A percentile compares a stretch with the other conserved stretches of the same genome.
phyloP scores from a whole-genome alignment of 2,797 vertebrate species.

The Hybognathus amarus region DNA sequence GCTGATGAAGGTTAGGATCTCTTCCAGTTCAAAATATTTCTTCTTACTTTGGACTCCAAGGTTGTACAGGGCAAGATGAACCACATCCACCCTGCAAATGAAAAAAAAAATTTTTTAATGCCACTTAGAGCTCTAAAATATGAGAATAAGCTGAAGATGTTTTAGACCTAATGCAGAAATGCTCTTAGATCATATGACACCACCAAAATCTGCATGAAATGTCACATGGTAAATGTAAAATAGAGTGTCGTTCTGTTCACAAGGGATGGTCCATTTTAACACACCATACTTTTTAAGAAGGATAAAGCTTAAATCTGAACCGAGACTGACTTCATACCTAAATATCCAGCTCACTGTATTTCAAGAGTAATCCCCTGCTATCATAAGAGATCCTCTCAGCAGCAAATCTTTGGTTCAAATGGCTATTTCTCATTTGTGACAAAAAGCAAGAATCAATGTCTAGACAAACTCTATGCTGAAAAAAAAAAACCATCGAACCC shows the following conservation, averaged over 20 bases:
- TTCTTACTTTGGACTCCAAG: conserved; percentile 95
- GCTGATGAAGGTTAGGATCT: conserved; percentile 90
- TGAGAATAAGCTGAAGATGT: not conserved
- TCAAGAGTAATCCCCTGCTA: conserved; percentile 38
- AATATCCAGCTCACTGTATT: conserved; percentile 45
- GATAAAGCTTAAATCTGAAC: conserved; percentile 49
- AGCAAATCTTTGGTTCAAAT: conserved; percentile 28
- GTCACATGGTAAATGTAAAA: conserved; percentile 37
- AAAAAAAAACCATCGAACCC: not conserved
- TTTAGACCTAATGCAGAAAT: conserved; percentile 15
- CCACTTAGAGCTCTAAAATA: not conserved
- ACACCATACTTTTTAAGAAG: conserved; percentile 37
- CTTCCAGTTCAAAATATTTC: conserved; percentile 96
- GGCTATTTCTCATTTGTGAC: conserved; percentile 22
- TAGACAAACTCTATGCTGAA: not conserved
- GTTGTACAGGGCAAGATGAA: conserved; percentile 94
- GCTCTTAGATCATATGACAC: conserved; percentile 19
- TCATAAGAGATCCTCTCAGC: conserved; percentile 40
- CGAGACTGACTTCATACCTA: conserved; percentile 36
- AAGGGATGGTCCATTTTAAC: conserved; percentile 46
- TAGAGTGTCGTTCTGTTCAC: not conserved
- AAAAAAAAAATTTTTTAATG: not conserved
- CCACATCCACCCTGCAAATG: conserved; percentile 87
- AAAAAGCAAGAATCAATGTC: conserved; percentile 12
- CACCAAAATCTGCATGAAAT: conserved; percentile 32